Percentiles rank a stretch among this genome's conserved stretches.
These are phyloP conservation scores for Acipenser ruthenus DNA, from an alignment of 2,797 vertebrate species.

Conservation along the genomic window DNA sequence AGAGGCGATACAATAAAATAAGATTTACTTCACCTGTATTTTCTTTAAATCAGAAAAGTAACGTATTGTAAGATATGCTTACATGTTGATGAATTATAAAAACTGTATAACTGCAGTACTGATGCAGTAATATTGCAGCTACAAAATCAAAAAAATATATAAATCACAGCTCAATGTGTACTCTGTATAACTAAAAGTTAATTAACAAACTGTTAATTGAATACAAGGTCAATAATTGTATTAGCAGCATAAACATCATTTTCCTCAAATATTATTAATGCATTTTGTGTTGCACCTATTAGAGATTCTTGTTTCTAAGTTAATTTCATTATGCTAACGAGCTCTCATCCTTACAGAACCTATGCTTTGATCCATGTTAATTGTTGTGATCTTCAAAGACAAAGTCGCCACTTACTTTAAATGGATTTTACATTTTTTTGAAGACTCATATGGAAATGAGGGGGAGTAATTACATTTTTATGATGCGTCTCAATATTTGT, in stretches of 20 bases:
- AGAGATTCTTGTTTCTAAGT: constrained; percentile 99
- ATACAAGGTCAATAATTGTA: constrained; percentile 93
- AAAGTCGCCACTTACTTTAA: constrained; percentile 99
- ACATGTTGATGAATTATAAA: no score
- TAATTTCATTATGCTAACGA: constrained; percentile 99
- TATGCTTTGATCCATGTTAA: constrained; percentile 97
- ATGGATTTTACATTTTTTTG: constrained; percentile 97
- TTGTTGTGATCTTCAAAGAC: constrained; percentile 99
- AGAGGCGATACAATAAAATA: no score
- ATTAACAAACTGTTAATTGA: constrained; percentile 97
- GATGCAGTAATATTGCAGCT: constrained; percentile 12
- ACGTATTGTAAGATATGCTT: no score
- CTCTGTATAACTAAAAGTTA: constrained; percentile 78
- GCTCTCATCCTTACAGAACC: constrained; percentile 93
- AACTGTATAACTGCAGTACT: no score
- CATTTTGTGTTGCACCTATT: constrained; percentile 96
- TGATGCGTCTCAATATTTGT: constrained; percentile 95
- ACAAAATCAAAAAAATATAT: constrained; percentile 35
- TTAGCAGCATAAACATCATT: constrained; percentile 94
- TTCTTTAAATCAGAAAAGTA: no score
- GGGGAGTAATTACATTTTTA: constrained; percentile 98
- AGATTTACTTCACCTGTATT: no score
- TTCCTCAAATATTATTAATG: constrained; percentile 98
- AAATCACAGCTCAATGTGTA: constrained; percentile 61
- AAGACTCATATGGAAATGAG: constrained; percentile 99